Evolutionary conservation across 2,797 vertebrate genomes (phyloP).

Genomic region (Pseudochirops corinnae): DNA sequence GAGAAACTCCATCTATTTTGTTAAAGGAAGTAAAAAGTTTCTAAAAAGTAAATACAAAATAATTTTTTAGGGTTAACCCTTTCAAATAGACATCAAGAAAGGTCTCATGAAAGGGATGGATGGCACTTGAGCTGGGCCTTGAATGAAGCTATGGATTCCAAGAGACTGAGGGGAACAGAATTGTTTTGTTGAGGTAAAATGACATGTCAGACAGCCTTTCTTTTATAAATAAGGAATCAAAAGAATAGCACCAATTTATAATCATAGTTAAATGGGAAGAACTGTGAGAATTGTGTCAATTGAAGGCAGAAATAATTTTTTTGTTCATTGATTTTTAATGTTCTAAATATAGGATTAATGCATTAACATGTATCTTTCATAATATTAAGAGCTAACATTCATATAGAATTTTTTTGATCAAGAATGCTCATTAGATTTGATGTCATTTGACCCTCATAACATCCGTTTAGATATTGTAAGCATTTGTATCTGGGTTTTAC

Average conservation of each 20-base stretch:
- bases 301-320: background rate
- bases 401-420: background rate
- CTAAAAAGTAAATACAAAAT: background rate
- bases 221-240: background rate
- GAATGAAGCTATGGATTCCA: background rate
- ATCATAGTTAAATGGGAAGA: background rate
- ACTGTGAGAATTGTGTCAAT: background rate
- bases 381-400: background rate
- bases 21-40: background rate
- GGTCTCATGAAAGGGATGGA: background rate
- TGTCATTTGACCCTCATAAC: background rate
- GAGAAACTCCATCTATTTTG: background rate
- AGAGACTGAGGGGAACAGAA: background rate
- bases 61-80: background rate
- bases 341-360: background rate
- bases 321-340: background rate
- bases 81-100: background rate
- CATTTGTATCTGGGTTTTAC: background rate
- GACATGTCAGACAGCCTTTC: background rate
- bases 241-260: background rate
- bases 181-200: background rate
- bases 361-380: background rate
- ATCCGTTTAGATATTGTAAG: background rate
- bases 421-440: background rate
- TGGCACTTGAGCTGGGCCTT: background rate